phyloP scores from a whole-genome alignment of 2,797 vertebrate genomes.

The Euthynnus affinis region DNA sequence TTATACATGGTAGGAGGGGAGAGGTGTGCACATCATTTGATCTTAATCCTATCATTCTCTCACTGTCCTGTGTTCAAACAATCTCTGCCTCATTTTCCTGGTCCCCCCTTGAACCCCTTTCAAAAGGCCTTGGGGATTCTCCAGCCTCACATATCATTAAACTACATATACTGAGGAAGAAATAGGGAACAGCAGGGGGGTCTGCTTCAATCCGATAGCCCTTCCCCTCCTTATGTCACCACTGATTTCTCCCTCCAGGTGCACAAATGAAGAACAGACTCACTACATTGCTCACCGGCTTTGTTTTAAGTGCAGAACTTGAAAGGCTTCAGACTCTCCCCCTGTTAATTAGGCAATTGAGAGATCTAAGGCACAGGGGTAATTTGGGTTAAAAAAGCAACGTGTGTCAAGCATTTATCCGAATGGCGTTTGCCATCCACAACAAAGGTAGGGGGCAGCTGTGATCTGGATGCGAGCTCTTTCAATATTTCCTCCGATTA shows the following conservation, averaged over 20 bases:
- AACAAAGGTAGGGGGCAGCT: constrained; percentile 78
- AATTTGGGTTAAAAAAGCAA: constrained; percentile 83
- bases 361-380: constrained; percentile 79
- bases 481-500: constrained; percentile 51
- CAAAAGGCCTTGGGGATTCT: constrained; percentile 26
- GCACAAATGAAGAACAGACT: constrained; percentile 58
- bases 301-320: constrained; percentile 77
- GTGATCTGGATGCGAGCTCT: constrained; percentile 69
- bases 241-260: constrained; percentile 67
- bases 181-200: constrained; percentile 18
- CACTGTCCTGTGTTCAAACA: neutral
- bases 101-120: constrained; percentile 1
- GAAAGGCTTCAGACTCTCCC: constrained; percentile 74
- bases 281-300: constrained; percentile 48
- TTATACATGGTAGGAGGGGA: neutral
- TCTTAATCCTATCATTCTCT: neutral
- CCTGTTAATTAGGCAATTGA: constrained; percentile 79
- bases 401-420: constrained; percentile 78
- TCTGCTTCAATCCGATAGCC: constrained; percentile 18
- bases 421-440: constrained; percentile 76
- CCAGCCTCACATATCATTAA: constrained; percentile 35
- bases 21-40: neutral
- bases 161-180: constrained; percentile 13
- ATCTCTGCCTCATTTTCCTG: constrained; percentile 6
- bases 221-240: constrained; percentile 20